A percentile compares a stretch with the other conserved stretches of the same genome.
Conservation (phyloP, 2,888 invertebrate species). For the Sipha maydis region DNA sequence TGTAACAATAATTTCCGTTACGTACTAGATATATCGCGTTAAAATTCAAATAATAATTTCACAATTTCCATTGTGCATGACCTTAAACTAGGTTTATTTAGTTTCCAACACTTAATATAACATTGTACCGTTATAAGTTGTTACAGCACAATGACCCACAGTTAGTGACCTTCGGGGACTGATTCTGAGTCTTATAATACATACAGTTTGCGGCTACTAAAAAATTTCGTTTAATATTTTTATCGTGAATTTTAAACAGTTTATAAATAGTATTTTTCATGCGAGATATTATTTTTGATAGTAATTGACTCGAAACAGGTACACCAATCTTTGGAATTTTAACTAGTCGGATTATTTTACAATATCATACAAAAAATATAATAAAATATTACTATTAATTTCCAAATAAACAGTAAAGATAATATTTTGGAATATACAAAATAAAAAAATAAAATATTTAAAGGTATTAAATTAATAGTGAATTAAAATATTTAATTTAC, state of each 20-base stretch:
- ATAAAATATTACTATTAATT: not conserved
- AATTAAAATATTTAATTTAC: no score
- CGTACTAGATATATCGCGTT: not conserved
- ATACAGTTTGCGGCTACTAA: not conserved
- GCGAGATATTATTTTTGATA: not conserved
- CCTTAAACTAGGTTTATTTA: slow-evolving; percentile 47
- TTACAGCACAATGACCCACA: slow-evolving; percentile 54
- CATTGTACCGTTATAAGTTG: slow-evolving; percentile 40
- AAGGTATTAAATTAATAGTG: no score
- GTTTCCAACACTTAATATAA: slow-evolving; percentile 34
- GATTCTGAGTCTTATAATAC: not conserved
- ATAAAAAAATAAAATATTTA: no score
- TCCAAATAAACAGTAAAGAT: not conserved
- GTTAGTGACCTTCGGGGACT: slow-evolving; percentile 45
- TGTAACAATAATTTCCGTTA: not conserved
- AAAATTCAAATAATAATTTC: slow-evolving; percentile 33
- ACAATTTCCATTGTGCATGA: not conserved
- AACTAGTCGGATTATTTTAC: not conserved
- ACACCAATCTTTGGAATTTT: not conserved
- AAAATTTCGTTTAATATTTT: slow-evolving; percentile 2
- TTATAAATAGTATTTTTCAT: not conserved
- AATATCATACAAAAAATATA: not conserved
- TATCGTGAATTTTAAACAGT: slow-evolving; percentile 22
- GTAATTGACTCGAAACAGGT: slow-evolving; percentile 24
- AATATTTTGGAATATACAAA: not conserved